Base-by-base conservation (phyloP, 2,888 invertebrate species). In the Meta bourneti region DNA sequence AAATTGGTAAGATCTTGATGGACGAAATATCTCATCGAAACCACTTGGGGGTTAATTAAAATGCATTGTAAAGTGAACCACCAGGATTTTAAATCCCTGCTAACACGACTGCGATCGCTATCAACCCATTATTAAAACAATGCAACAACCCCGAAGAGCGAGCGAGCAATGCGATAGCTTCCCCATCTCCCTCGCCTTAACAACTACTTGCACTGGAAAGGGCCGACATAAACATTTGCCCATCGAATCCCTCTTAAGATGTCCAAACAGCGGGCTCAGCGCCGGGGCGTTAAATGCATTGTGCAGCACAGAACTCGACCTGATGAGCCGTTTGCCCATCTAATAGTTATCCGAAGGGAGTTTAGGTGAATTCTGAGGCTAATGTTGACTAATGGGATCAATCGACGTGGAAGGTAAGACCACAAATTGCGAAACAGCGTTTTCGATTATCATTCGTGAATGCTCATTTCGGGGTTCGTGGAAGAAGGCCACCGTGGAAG, bases 311-410 rank as follows among this genome's bases (percentile, higher is more conserved):
- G 80, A 34, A 61, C 16, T 16, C 16, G 11, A 77, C 69, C 70
- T 69, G 70, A 86, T 77, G 78, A 86, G 85, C 77, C 85, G 70
- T 86, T 78, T 78, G 70, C 61, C 69, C 69, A 34, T 78, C 54
- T 78, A 78, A 86, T 86, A 78, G 85, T 69, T 51, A 77, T 78
- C 77, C 61, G 51, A 78, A 78, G 85, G 85, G 85, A 78, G 77
- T 86, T 86, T 86, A 70, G 69, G 77, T 49, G 85, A 70, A 86
- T 86, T 86, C 85, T 51, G 77, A 49, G 70, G 70, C 78, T 77
- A 86, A 77, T 86, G 85, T 78, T 78, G 85, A 86, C 85, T 78
- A 77, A 86, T 86, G 85, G 85, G 85, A 86, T 86, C 77, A 77
- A 86, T 86, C 51, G 49, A 78, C 7, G 85, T 77, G 77, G 11